A percentile compares a stretch with the other conserved stretches of the same genome.
Conservation (phyloP, 2,888 invertebrate species). For the Tanypteryx hageni region DNA sequence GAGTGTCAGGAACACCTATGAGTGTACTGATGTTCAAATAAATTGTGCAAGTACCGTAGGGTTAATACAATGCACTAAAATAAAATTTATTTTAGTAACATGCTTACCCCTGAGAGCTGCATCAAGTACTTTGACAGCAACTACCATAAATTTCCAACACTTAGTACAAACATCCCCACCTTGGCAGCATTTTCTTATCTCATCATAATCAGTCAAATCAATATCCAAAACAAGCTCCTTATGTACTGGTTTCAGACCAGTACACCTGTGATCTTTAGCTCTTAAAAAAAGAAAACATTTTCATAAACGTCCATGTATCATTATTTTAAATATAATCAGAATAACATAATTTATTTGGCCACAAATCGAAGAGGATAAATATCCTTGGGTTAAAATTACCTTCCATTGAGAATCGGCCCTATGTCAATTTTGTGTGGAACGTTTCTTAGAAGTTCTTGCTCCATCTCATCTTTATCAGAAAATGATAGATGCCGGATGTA, state of each 20-base stretch:
- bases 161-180: conserved; percentile 94
- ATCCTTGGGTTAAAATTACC: conserved; percentile 74
- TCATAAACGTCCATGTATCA: conserved; percentile 16
- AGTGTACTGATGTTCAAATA: too few species aligned
- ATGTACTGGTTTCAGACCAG: conserved; percentile 79
- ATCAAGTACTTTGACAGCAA: conserved; percentile 95
- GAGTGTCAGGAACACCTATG: too few species aligned
- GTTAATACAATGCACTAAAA: too few species aligned
- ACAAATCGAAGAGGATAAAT: not conserved
- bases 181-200: conserved; percentile 93
- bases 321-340: not conserved
- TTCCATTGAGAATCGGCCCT: conserved; percentile 89
- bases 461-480: conserved; percentile 86
- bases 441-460: conserved; percentile 86
- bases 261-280: conserved; percentile 77
- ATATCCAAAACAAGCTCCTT: conserved; percentile 99
- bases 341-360: not conserved
- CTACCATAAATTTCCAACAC: conserved; percentile 98
- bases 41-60: too few species aligned
- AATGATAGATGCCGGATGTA: conserved; percentile 95
- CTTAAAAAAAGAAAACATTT: conserved; percentile 72
- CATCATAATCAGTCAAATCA: conserved; percentile 99
- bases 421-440: conserved; percentile 97
- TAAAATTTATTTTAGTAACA: too few species aligned
- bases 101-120: conserved; percentile 84